Evolutionary conservation across 2,888 invertebrate species (phyloP).

Genomic region (Epinotia nisella): DNA sequence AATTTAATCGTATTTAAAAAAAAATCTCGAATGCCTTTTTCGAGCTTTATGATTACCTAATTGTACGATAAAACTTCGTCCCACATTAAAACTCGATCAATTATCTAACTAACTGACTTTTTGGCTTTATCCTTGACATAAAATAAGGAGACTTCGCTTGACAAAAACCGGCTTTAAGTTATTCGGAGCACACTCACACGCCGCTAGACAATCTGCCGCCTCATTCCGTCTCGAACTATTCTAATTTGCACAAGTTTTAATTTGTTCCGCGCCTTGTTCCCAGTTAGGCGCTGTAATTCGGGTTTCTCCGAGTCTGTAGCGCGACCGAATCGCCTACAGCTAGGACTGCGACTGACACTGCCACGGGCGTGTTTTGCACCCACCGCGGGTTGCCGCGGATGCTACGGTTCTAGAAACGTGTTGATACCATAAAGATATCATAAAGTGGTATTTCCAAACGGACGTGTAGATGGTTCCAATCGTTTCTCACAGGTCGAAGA

Average conservation of each 20-base stretch:
- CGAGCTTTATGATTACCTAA: no score
- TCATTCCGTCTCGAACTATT: constrained; percentile 27
- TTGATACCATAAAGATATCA: neutral
- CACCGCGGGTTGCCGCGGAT: neutral
- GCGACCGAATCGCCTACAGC: neutral
- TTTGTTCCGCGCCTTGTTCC: constrained; percentile 12
- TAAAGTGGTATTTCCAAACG: no score
- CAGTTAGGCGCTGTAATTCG: neutral
- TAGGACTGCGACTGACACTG: neutral
- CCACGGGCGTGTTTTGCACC: neutral
- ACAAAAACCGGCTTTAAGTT: neutral
- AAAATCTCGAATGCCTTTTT: no score
- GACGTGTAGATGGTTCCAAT: no score
- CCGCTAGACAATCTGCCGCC: constrained; percentile 30
- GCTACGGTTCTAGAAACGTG: neutral
- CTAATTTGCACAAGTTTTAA: constrained; percentile 29
- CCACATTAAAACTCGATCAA: no score
- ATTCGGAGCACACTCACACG: neutral
- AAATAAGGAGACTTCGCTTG: no score
- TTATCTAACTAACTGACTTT: no score
- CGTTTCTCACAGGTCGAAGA: no score
- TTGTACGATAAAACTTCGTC: no score
- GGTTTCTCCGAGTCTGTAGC: neutral
- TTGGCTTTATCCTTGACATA: no score
- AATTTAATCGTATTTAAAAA: no score